Percentiles rank a stretch among this genome's conserved stretches.
Conservation (phyloP, 1,140 invertebrate genomes). For the Melipona quadrifasciata region DNA sequence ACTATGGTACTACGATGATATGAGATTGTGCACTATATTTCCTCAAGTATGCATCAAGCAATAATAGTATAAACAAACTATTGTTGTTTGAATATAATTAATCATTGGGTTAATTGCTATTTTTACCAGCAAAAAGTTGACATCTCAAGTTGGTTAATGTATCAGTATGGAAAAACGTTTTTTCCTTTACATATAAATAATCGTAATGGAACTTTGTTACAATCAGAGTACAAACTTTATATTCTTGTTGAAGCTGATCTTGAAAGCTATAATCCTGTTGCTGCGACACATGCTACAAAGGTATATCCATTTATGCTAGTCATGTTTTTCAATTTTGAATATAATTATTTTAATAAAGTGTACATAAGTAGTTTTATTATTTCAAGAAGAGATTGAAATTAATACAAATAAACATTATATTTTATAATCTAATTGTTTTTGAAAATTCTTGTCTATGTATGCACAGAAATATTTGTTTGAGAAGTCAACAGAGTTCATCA, state of each 20-base stretch:
- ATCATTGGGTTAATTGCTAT: conserved; percentile 55
- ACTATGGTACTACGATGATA: conserved; percentile 81
- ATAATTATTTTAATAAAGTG: neutral
- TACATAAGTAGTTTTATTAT: neutral
- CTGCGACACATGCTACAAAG: conserved; percentile 72
- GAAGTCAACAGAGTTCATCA: neutral
- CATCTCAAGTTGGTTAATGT: conserved; percentile 82
- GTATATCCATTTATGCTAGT: conserved; percentile 55
- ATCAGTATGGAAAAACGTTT: conserved; percentile 78
- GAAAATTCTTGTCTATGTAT: neutral
- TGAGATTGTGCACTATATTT: conserved; percentile 81
- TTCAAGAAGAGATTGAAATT: neutral
- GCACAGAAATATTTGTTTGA: neutral
- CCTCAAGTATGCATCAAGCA: conserved; percentile 77
- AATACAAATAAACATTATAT: no score
- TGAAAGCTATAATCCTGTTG: conserved; percentile 69
- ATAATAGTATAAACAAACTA: conserved; percentile 58
- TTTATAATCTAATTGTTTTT: neutral
- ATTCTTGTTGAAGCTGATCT: conserved; percentile 82
- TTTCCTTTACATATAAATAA: conserved; percentile 81
- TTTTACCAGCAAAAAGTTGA: conserved; percentile 79
- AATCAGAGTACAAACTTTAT: conserved; percentile 76
- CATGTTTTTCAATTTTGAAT: conserved; percentile 11
- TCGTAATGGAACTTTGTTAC: conserved; percentile 56
- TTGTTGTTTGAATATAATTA: conserved; percentile 64